Evolutionary conservation across 2,113 vertebrate species (phyloP).

Genomic region (Myiopsitta monachus): DNA sequence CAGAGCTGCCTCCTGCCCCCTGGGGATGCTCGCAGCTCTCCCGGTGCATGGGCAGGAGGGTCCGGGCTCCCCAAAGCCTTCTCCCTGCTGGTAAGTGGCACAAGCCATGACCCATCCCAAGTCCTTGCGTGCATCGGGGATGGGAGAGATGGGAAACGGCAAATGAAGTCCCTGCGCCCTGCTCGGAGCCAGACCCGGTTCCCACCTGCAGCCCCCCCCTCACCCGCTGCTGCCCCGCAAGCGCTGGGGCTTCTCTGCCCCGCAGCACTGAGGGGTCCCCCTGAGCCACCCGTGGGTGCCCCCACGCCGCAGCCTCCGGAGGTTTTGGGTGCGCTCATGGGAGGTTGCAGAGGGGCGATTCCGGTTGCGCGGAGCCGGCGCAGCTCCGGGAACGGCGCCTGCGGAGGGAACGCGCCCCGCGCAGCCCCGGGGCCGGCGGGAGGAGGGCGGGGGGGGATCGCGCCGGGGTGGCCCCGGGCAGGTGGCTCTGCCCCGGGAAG

Average conservation of each 20-base stretch:
- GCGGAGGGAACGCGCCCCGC: neutral
- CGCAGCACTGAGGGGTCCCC: neutral
- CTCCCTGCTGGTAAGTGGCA: fast-evolving
- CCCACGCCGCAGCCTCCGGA: fast-evolving
- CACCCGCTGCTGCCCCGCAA: fast-evolving
- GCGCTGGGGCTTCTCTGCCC: neutral
- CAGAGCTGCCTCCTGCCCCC: too few relatives aligned
- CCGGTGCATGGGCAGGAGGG: fast-evolving
- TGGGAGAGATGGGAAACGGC: neutral
- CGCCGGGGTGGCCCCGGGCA: neutral
- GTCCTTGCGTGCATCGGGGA: too few relatives aligned
- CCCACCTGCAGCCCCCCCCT: neutral
- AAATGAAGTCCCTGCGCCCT: fast-evolving
- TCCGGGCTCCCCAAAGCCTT: neutral
- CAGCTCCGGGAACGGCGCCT: neutral
- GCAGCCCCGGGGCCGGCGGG: neutral
- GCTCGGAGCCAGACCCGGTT: neutral
- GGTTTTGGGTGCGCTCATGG: neutral
- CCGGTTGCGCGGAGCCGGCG: fast-evolving
- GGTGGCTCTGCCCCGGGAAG: slow-evolving; percentile 55
- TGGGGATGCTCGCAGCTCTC: fast-evolving
- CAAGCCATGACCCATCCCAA: fast-evolving
- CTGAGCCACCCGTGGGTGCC: neutral
- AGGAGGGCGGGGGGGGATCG: too few relatives aligned
- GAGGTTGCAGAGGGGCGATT: neutral